Percentiles rank a stretch among this genome's conserved stretches.
phyloP scores from a whole-genome alignment of 2,113 vertebrate species.

The Oreotrochilus melanogaster region DNA sequence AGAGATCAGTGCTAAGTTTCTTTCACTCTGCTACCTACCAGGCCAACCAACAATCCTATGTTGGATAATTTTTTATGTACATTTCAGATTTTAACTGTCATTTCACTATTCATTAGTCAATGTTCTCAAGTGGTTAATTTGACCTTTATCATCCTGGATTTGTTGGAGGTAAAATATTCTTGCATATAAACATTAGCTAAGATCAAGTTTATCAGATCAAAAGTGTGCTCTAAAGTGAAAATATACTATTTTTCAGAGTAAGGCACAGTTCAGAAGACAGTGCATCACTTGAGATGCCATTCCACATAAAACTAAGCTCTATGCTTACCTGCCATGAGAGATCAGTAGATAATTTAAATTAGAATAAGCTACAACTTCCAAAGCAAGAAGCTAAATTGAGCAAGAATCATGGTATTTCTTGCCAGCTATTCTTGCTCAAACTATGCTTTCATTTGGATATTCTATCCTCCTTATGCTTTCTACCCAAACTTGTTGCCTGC shows the following conservation, averaged over 20 bases:
- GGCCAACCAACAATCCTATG: background rate
- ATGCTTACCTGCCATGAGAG: background rate
- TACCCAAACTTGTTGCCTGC: background rate
- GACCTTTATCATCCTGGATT: conserved; percentile 1
- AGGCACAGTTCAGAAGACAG: background rate
- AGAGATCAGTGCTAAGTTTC: background rate
- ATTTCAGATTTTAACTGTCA: background rate
- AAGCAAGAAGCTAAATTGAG: background rate
- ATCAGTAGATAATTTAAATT: background rate
- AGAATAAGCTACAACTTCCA: background rate
- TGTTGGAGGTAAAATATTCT: background rate
- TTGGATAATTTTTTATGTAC: background rate
- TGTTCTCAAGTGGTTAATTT: background rate
- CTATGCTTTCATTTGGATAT: background rate
- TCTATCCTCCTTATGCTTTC: background rate
- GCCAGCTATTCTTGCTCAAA: background rate
- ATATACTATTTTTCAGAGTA: background rate
- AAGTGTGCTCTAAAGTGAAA: background rate
- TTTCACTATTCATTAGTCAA: background rate
- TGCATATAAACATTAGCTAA: background rate
- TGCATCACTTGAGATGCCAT: background rate
- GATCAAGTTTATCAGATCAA: background rate
- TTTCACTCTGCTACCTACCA: background rate
- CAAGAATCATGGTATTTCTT: background rate
- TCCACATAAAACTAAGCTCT: background rate